Conservation (phyloP, 1,140 invertebrate species). For the Choristoneura fumiferana region DNA sequence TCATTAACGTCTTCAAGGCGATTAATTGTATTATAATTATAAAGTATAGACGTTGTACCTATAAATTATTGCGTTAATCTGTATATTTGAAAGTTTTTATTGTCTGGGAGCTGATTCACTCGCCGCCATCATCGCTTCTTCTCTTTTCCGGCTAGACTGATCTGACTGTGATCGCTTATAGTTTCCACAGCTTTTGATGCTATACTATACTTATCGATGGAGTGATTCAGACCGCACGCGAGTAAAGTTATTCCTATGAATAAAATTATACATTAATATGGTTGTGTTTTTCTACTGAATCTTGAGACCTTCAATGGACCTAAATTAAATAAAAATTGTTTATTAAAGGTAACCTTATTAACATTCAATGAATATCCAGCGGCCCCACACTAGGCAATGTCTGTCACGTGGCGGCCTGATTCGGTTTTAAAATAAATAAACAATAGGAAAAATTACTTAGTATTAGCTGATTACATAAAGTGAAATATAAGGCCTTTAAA, state of each 20-base stretch:
- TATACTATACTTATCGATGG: constrained; percentile 46
- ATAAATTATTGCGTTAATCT: constrained; percentile 74
- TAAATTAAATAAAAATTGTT: no score
- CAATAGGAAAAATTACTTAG: no score
- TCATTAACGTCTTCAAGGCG: no score
- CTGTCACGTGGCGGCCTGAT: no score
- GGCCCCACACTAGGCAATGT: no score
- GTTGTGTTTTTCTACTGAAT: constrained; percentile 71
- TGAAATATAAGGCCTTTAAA: no score
- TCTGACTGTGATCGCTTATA: constrained; percentile 65
- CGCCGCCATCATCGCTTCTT: constrained; percentile 43
- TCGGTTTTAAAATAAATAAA: no score
- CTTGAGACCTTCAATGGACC: constrained; percentile 83
- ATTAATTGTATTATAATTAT: constrained; percentile 65
- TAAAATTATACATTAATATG: constrained; percentile 59
- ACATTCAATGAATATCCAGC: no score
- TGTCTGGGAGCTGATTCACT: constrained; percentile 66
- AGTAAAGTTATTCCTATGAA: constrained; percentile 64
- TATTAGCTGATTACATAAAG: no score
- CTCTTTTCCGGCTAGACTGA: constrained; percentile 65
- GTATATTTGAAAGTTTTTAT: constrained; percentile 75
- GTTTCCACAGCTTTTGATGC: constrained; percentile 61
- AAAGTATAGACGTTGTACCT: constrained; percentile 67
- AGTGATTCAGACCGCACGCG: constrained; percentile 70
- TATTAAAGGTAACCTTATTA: no score